phyloP scores from a whole-genome alignment of 2,797 vertebrate genomes.

The Xenopus petersii region DNA sequence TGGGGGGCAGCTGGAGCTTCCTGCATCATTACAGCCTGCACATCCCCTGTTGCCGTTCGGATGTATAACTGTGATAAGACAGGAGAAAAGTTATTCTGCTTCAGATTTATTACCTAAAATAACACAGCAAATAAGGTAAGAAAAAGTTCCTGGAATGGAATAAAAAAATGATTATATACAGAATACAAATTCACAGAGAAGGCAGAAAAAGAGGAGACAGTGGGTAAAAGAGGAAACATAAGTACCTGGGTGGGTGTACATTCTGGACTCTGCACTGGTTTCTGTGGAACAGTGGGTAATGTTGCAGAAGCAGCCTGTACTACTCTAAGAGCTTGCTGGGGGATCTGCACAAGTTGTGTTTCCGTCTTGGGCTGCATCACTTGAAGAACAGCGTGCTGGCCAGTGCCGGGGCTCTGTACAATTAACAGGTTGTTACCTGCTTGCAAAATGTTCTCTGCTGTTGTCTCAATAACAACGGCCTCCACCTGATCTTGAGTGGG shows the following conservation, averaged over 20 bases:
- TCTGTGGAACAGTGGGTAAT: conserved; percentile 89
- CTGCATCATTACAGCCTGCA: conserved; percentile 86
- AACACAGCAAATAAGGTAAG: too few species aligned
- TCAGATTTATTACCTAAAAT: too few species aligned
- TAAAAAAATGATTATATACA: not conserved
- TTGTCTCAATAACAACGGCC: conserved; percentile 90
- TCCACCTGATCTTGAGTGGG: conserved; percentile 79
- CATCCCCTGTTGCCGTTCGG: conserved; percentile 83
- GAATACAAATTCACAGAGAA: not conserved
- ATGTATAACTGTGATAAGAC: conserved; percentile 74
- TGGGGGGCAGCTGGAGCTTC: conserved; percentile 65
- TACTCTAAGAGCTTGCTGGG: conserved; percentile 90
- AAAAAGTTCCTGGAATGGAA: too few species aligned
- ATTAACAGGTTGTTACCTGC: conserved; percentile 91
- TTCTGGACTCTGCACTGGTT: conserved; percentile 77
- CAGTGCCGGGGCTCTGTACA: conserved; percentile 82
- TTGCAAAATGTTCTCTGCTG: conserved; percentile 91
- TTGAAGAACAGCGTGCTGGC: conserved; percentile 87
- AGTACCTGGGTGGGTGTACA: conserved; percentile 84
- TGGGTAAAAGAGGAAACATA: not conserved
- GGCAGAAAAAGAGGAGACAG: not conserved
- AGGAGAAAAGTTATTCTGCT: not conserved
- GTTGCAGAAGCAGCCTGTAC: conserved; percentile 95
- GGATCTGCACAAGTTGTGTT: conserved; percentile 88
- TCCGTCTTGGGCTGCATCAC: conserved; percentile 88